These are phyloP conservation scores for Labeo catla DNA, from an alignment of 2,113 vertebrate species.

Conservation along the genomic window DNA sequence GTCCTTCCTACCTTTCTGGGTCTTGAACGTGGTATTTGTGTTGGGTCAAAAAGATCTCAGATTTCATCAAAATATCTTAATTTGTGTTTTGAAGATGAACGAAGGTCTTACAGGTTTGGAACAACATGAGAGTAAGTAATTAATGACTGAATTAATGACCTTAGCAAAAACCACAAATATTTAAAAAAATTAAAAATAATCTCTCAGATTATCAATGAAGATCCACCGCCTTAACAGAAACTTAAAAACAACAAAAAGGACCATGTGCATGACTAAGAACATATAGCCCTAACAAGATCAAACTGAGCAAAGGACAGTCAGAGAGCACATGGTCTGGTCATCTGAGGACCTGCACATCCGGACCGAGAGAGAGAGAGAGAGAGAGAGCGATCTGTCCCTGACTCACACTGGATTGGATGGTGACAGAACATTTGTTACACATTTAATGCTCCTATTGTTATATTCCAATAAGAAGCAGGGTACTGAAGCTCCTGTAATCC, in stretches of 20 bases:
- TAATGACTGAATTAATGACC: too few relatives aligned
- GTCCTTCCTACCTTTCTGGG: too few relatives aligned
- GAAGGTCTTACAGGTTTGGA: too few relatives aligned
- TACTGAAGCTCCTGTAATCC: neutral
- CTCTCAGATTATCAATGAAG: neutral
- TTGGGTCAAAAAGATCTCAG: too few relatives aligned
- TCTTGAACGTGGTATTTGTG: too few relatives aligned
- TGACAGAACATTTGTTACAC: neutral
- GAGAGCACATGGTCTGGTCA: neutral
- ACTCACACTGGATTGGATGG: neutral
- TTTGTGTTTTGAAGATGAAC: too few relatives aligned
- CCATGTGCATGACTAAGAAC: neutral
- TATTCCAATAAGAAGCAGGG: neutral
- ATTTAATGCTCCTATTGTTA: neutral
- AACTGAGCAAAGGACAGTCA: neutral
- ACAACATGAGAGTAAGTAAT: too few relatives aligned
- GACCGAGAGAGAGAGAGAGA: neutral
- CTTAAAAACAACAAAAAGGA: neutral
- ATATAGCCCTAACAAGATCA: neutral
- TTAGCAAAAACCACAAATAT: too few relatives aligned
- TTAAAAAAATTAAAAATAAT: neutral
- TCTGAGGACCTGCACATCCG: neutral
- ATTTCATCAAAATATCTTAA: too few relatives aligned
- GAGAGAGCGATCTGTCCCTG: neutral
- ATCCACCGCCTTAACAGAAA: neutral